These are phyloP conservation scores for Myopa testacea DNA, from an alignment of 2,888 invertebrate genomes.

Conservation along the genomic window DNA sequence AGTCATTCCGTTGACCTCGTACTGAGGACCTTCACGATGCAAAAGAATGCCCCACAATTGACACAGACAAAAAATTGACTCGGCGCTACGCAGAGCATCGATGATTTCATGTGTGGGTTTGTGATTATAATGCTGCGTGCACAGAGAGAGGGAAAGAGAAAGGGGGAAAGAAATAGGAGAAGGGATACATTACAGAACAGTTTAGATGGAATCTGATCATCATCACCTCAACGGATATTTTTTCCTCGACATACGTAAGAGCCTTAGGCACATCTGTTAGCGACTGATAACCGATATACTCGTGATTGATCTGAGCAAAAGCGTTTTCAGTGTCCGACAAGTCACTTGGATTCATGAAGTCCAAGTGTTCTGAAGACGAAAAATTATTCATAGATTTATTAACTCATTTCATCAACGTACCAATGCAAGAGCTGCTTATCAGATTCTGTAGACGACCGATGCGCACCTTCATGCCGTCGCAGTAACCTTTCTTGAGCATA, in stretches of 20 bases:
- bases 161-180: background rate
- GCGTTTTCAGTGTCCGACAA: constrained; percentile 81
- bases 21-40: constrained; percentile 84
- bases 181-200: background rate
- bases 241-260: constrained; percentile 78
- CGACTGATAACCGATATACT: constrained; percentile 95
- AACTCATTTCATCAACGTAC: constrained; percentile 67
- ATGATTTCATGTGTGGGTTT: constrained; percentile 82
- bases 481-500: constrained; percentile 96
- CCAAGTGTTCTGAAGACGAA: constrained; percentile 82
- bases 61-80: constrained; percentile 82
- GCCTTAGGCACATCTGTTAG: constrained; percentile 93
- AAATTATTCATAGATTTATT: constrained; percentile 17
- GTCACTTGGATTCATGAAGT: constrained; percentile 91
- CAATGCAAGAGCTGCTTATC: constrained; percentile 97
- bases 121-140: constrained; percentile 71
- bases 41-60: constrained; percentile 87
- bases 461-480: constrained; percentile 95
- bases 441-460: constrained; percentile 95
- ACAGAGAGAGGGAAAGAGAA: constrained; percentile 8
- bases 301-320: constrained; percentile 90
- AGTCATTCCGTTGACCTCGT: constrained; percentile 75
- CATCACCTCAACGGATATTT: constrained; percentile 69
- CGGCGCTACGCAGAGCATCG: constrained; percentile 75
- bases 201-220: background rate